A percentile compares a stretch with the other conserved stretches of the same genome.
Conservation (phyloP, 1,140 invertebrate species). For the Pachyrhynchus sulphureomaculatus region DNA sequence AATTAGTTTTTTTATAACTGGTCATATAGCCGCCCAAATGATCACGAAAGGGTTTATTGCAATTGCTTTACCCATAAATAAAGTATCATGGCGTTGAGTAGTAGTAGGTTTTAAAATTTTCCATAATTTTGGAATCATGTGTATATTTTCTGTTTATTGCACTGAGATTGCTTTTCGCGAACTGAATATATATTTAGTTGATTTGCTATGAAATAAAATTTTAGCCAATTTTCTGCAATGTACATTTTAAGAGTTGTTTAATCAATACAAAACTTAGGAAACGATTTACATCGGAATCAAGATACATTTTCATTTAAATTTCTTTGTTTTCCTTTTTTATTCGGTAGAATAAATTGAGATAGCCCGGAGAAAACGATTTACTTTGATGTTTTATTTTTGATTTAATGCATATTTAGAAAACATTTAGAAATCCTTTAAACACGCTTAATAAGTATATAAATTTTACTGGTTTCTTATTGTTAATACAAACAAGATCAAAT, state of each 20-base stretch:
- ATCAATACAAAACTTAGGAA: constrained; percentile 19
- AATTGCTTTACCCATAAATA: no score
- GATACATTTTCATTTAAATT: constrained; percentile 25
- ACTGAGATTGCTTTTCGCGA: no score
- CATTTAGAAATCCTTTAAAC: neutral
- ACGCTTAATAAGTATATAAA: neutral
- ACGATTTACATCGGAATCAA: constrained; percentile 28
- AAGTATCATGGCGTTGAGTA: no score
- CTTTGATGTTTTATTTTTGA: neutral
- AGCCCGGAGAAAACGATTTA: constrained; percentile 9
- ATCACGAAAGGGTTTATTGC: no score
- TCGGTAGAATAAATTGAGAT: constrained; percentile 16
- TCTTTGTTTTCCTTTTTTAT: constrained; percentile 19
- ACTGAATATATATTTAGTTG: neutral
- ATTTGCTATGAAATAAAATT: constrained; percentile 10
- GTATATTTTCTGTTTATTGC: no score
- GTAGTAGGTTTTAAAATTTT: no score
- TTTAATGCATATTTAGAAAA: constrained; percentile 4
- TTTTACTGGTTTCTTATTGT: no score
- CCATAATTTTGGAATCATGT: no score
- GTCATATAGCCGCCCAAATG: no score
- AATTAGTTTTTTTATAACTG: no score
- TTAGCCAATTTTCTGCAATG: constrained; percentile 6
- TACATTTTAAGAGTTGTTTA: constrained; percentile 14
- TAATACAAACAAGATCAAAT: no score